A percentile compares a stretch with the other conserved stretches of the same genome.
Conservation (phyloP, 2,888 invertebrate species). For the Parelbella ahira region DNA sequence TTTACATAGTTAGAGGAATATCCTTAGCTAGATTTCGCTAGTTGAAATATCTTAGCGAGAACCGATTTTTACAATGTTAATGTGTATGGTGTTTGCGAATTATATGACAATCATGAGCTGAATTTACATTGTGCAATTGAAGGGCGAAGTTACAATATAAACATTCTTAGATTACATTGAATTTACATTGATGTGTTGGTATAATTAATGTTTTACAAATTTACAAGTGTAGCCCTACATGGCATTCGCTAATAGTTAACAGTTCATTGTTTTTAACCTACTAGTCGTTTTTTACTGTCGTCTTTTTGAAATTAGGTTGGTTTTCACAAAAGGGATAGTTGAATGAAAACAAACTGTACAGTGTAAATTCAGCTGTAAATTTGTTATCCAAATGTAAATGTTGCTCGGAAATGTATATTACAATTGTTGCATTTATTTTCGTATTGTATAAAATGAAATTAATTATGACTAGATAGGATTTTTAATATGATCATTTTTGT, state of each 20-base stretch:
- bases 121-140: slow-evolving; percentile 23
- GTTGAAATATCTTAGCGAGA: slow-evolving; percentile 27
- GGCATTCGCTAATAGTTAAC: too few relatives aligned
- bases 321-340: too few relatives aligned
- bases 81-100: slow-evolving; percentile 12
- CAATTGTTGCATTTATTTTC: slow-evolving; percentile 44
- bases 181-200: too few relatives aligned
- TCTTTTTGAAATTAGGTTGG: too few relatives aligned
- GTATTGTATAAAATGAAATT: slow-evolving; percentile 36
- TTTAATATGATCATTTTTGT: slow-evolving; percentile 53
- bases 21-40: slow-evolving; percentile 38
- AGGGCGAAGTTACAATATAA: too few relatives aligned
- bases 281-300: too few relatives aligned
- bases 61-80: slow-evolving; percentile 1
- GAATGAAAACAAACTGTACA: background rate
- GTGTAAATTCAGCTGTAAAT: slow-evolving; percentile 9
- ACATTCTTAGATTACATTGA: too few relatives aligned
- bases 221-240: too few relatives aligned
- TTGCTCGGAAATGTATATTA: slow-evolving; percentile 18
- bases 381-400: slow-evolving; percentile 6
- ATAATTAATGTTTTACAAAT: too few relatives aligned
- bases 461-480: slow-evolving; percentile 51
- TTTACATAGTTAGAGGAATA: slow-evolving; percentile 6
- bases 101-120: background rate
- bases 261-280: too few relatives aligned